Conservation (phyloP, 2,113 vertebrate genomes). For the Myotis yumanensis region DNA sequence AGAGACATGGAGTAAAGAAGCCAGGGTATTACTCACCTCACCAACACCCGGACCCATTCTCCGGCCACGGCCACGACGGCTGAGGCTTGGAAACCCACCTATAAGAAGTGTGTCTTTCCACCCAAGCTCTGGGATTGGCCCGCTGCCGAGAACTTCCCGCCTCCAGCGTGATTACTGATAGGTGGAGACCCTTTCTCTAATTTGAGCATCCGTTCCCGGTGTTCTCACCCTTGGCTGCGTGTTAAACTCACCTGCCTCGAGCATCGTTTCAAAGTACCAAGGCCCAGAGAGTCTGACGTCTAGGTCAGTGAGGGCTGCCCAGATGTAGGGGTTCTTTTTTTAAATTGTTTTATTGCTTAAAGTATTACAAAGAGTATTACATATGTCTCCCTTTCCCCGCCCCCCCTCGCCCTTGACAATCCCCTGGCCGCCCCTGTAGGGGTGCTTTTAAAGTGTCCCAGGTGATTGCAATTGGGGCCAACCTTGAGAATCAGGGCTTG, state of each 20-base stretch:
- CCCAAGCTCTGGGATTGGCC: conserved; percentile 23
- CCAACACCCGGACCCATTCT: accelerated
- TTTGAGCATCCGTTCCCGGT: accelerated
- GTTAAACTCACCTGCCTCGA: not conserved
- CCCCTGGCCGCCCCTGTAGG: no score
- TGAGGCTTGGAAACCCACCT: no score
- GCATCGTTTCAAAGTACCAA: not conserved
- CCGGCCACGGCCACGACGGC: accelerated
- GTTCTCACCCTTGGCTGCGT: not conserved
- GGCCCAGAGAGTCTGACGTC: not conserved
- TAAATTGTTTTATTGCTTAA: no score
- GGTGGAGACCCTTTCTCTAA: not conserved
- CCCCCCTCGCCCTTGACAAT: no score
- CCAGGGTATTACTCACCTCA: not conserved
- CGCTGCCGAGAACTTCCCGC: not conserved
- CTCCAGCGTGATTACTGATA: not conserved
- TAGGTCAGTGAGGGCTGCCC: not conserved
- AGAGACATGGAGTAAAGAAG: not conserved
- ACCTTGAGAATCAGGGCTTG: not conserved
- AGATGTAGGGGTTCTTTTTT: not conserved
- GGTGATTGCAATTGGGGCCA: not conserved
- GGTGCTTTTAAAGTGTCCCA: not conserved
- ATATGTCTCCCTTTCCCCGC: no score
- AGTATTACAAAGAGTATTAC: no score
- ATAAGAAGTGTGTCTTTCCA: not conserved